Conservation (phyloP, 2,888 invertebrate genomes). For the Eupithecia dodoneata region DNA sequence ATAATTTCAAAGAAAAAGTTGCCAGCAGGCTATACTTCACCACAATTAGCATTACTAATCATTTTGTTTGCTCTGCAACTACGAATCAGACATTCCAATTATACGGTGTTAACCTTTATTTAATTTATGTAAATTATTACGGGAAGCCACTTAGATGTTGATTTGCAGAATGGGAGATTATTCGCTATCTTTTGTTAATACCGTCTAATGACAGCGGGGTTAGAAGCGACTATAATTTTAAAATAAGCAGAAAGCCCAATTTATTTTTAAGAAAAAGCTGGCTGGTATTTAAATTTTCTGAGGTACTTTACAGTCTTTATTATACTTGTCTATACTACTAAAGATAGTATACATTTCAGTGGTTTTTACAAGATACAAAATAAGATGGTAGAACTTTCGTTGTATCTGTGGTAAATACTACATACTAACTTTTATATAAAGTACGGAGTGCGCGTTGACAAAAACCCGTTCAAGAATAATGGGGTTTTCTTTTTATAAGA, state of each 20-base stretch:
- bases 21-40: slow-evolving; percentile 56
- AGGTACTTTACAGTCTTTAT: background rate
- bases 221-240: slow-evolving; percentile 6
- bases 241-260: background rate
- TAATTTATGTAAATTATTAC: slow-evolving; percentile 74
- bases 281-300: background rate
- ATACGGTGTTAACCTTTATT: slow-evolving; percentile 64
- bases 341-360: background rate
- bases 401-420: background rate
- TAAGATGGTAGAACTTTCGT: background rate
- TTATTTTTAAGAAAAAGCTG: background rate
- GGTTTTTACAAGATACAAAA: background rate
- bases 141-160: slow-evolving; percentile 50
- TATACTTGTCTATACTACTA: background rate
- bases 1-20: slow-evolving; percentile 55
- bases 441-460: background rate
- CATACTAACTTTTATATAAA: background rate
- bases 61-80: slow-evolving; percentile 64
- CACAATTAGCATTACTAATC: slow-evolving; percentile 67
- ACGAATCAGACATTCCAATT: slow-evolving; percentile 61
- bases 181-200: slow-evolving; percentile 48
- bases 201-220: slow-evolving; percentile 36
- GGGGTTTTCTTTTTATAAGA: slow-evolving; percentile 21
- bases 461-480: slow-evolving; percentile 9
- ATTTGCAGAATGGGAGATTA: slow-evolving; percentile 49